These are phyloP conservation scores for Mythimna vitellina DNA, from an alignment of 2,888 invertebrate species.

Conservation along the genomic window DNA sequence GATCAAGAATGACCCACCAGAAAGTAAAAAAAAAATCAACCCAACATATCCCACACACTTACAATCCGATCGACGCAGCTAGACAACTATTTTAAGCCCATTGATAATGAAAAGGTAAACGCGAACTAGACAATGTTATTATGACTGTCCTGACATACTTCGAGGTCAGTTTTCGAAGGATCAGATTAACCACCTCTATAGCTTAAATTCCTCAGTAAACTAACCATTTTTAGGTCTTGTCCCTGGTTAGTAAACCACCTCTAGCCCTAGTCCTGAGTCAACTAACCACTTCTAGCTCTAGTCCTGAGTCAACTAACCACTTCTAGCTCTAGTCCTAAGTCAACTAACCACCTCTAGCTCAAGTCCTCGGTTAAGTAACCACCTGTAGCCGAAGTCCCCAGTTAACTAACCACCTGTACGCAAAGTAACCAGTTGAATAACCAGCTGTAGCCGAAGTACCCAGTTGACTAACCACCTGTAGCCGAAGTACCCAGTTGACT, in stretches of 20 bases:
- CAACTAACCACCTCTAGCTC: background rate
- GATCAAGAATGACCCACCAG: background rate
- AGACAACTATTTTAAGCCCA: slow-evolving; percentile 30
- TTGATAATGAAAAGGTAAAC: background rate
- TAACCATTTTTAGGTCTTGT: too few relatives aligned
- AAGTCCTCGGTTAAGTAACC: background rate
- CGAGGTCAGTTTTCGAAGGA: background rate
- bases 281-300: background rate
- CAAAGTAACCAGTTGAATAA: background rate
- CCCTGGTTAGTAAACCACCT: background rate
- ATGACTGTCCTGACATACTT: background rate
- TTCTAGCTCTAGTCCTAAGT: accelerated
- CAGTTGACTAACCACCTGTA: background rate
- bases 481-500: background rate
- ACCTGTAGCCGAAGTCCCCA: background rate
- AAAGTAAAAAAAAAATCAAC: slow-evolving; percentile 4
- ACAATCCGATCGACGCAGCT: slow-evolving; percentile 1
- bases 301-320: background rate
- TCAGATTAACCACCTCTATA: background rate
- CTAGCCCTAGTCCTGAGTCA: background rate
- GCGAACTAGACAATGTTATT: background rate
- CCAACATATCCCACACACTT: slow-evolving; percentile 19
- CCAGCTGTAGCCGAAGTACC: background rate
- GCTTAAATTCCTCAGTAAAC: too few relatives aligned
- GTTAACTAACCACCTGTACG: background rate